Conservation (phyloP, 2,888 invertebrate genomes). For the Dorcus hopei region DNA sequence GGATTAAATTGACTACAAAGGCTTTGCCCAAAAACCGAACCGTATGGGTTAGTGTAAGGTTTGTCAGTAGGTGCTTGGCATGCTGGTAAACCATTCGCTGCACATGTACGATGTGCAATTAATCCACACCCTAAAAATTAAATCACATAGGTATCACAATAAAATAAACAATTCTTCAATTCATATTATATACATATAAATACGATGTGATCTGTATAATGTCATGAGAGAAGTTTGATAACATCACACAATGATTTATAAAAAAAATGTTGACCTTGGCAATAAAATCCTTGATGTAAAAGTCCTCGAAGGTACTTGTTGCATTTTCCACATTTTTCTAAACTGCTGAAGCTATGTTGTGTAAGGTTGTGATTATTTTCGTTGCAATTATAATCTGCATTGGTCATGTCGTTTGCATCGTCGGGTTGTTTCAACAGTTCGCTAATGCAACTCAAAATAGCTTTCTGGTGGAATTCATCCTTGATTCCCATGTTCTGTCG, state of each 20-base stretch:
- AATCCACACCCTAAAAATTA: constrained; percentile 60
- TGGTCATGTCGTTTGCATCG: constrained; percentile 27
- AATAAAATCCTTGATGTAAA: constrained; percentile 68
- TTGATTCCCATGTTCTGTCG: constrained; percentile 71
- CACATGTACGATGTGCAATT: constrained; percentile 68
- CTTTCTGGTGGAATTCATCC: constrained; percentile 69
- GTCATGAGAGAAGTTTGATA: too few species aligned
- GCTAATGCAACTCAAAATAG: constrained; percentile 65
- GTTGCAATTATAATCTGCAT: constrained; percentile 25
- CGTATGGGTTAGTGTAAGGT: constrained; percentile 32
- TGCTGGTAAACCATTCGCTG: constrained; percentile 60
- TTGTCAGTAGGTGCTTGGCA: constrained; percentile 50
- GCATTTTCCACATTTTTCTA: constrained; percentile 71
- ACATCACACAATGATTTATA: too few species aligned
- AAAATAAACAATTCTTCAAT: too few species aligned
- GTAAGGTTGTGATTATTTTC: constrained; percentile 50
- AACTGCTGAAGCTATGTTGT: constrained; percentile 64
- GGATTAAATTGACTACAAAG: constrained; percentile 62
- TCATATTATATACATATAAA: too few species aligned
- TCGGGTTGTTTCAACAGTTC: constrained; percentile 54
- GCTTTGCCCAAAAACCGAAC: constrained; percentile 60
- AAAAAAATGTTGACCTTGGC: constrained; percentile 53
- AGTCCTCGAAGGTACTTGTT: constrained; percentile 68
- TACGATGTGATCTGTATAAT: too few species aligned
- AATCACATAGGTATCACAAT: too few species aligned